These are phyloP conservation scores for Drosophila tani DNA, from an alignment of 1,140 invertebrate species.

Conservation along the genomic window DNA sequence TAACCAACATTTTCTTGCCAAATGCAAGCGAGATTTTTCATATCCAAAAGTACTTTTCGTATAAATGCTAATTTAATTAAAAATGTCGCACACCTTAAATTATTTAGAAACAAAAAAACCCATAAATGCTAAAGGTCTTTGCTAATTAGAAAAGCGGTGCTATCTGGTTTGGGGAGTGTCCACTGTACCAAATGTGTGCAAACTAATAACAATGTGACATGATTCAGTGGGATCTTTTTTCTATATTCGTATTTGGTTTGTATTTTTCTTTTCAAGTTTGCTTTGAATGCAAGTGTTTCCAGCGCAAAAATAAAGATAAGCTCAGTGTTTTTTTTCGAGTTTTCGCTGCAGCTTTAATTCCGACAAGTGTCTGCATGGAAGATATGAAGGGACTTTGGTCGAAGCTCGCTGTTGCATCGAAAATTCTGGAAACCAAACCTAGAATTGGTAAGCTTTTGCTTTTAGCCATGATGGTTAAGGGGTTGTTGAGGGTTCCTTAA, in stretches of 20 bases:
- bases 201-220: conserved; percentile 4
- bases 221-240: conserved; percentile 16
- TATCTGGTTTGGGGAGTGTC: not conserved
- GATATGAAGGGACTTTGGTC: not conserved
- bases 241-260: not conserved
- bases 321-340: too few relatives aligned
- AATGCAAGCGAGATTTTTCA: not conserved
- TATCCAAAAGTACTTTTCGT: not conserved
- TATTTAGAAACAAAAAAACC: too few relatives aligned
- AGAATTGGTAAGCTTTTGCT: not conserved
- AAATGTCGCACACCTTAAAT: conserved; percentile 1
- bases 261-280: not conserved
- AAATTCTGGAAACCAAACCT: conserved; percentile 1
- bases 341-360: not conserved
- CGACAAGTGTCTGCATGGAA: conserved; percentile 2
- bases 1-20: conserved; percentile 12
- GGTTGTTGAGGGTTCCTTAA: too few relatives aligned
- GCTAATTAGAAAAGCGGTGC: conserved; percentile 14
- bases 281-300: not conserved
- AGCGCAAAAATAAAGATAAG: conserved; percentile 9
- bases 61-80: conserved; percentile 11
- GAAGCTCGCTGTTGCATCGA: conserved; percentile 5
- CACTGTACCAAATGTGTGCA: not conserved
- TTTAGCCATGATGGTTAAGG: not conserved
- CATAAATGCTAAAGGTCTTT: conserved; percentile 9